Evolutionary conservation across 2,113 vertebrate species (phyloP), one percentile per base, ranked within the genome.

Genomic region (Centrocercus urophasianus): DNA sequence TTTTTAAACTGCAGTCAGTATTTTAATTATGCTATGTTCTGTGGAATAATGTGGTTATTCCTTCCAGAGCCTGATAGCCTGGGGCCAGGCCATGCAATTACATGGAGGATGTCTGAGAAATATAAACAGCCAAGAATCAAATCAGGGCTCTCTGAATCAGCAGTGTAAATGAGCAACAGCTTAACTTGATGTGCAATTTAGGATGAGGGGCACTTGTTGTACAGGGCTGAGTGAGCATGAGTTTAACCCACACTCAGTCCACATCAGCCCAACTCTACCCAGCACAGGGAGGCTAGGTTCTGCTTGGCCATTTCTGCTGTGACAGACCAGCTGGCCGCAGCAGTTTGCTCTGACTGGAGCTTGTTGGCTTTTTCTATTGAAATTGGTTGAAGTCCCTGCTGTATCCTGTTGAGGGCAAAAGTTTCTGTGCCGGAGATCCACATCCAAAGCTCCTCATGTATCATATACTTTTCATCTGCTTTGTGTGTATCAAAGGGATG

Each of bases 1-100:
- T 95, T 96, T 95, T 90, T 24, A 90, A 94, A 92, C 89, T 93
- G 80, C 86, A 93, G 93, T 96, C 93, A 95, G 93, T 95, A 96
- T 96, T 95, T 97, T 95, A 96, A 93, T 96, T 96, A 94, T 80
- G 67, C 83, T 95, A 94, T 94, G 73, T 69, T 90, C 83, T 94
- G 88, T 95, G 88, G 86, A 90, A 92, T 93, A 89, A 92, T 79
- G 94, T 3, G 10, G 90, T 95, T 95, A 91, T 94, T 90, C 2
- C 81, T 96, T 65, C 88, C 63, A 45, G 61, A 95, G 88, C 73
- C 88, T 75, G 85, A 67, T 52, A 88, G 95, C 94, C 80, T 90
- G 90, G 70, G 95, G 83, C 92, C 86, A 57, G 95, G 83, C 93
- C 79, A 36, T 72, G 93, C 56, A 86, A 76, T 90, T 93, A 92